Evolutionary conservation across 2,113 vertebrate species (phyloP).

Genomic region (Tetrax tetrax): DNA sequence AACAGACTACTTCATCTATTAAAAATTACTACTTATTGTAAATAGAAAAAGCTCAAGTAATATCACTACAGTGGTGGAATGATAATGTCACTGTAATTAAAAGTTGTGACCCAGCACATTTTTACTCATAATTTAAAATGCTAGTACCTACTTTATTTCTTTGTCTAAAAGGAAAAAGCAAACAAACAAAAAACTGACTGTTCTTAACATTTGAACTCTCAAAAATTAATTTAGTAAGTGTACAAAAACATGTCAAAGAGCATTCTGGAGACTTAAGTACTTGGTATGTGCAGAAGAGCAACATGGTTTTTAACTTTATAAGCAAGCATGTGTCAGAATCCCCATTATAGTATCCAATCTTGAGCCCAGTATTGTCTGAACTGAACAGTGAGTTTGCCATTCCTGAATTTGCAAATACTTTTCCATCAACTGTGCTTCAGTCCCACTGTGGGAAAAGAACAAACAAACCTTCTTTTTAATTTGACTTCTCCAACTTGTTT

Average conservation of each 20-base stretch:
- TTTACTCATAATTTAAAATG: neutral
- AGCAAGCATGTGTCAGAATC: neutral
- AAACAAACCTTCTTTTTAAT: neutral
- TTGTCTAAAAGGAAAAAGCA: neutral
- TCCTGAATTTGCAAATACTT: neutral
- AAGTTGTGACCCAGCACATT: neutral
- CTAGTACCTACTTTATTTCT: neutral
- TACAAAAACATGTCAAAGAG: neutral
- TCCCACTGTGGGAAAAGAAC: neutral
- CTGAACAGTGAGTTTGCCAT: neutral
- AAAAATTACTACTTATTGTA: neutral
- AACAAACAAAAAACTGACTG: too few species aligned
- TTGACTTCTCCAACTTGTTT: neutral
- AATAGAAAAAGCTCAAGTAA: neutral
- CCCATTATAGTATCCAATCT: neutral
- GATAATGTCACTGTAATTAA: neutral
- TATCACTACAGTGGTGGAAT: neutral
- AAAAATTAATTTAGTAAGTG: neutral
- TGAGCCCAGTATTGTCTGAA: neutral
- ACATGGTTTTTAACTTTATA: neutral
- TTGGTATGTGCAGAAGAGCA: neutral
- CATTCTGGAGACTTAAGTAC: neutral
- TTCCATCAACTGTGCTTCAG: neutral
- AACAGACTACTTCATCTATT: neutral
- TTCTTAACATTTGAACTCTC: neutral